Conservation (phyloP, 2,888 invertebrate species). For the Argyra leucocephala region DNA sequence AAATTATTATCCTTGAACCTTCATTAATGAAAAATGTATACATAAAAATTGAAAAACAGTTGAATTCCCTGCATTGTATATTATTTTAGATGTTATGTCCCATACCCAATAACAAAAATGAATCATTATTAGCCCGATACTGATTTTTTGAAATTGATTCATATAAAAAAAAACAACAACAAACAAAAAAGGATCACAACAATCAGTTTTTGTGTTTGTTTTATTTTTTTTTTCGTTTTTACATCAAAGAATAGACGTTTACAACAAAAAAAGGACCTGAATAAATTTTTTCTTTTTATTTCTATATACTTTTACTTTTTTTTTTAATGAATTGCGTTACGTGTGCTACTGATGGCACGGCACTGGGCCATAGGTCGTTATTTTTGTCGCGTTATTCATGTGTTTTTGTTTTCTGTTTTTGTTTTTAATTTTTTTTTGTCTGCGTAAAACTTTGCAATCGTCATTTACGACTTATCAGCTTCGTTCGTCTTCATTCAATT, state of each 20-base stretch:
- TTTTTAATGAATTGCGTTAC: not conserved
- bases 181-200: not conserved
- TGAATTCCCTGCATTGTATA: not conserved
- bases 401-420: not conserved
- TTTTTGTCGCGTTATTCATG: not conserved
- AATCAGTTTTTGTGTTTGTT: not conserved
- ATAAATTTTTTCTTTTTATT: not conserved
- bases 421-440: not conserved
- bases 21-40: not conserved
- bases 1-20: constrained; percentile 3
- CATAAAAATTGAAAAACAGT: not conserved
- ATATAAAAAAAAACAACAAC: not conserved
- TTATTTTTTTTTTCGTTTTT: not conserved
- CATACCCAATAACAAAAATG: not conserved
- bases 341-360: constrained; percentile 6
- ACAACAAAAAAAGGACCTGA: too few relatives aligned
- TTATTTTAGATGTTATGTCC: not conserved
- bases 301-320: not conserved
- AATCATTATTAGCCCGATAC: not conserved
- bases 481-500: not conserved
- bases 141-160: not conserved
- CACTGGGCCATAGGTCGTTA: not conserved
- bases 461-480: not conserved
- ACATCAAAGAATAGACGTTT: not conserved
- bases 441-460: not conserved